Evolutionary conservation across 2,888 invertebrate species (phyloP).

Genomic region (Sesia apiformis): DNA sequence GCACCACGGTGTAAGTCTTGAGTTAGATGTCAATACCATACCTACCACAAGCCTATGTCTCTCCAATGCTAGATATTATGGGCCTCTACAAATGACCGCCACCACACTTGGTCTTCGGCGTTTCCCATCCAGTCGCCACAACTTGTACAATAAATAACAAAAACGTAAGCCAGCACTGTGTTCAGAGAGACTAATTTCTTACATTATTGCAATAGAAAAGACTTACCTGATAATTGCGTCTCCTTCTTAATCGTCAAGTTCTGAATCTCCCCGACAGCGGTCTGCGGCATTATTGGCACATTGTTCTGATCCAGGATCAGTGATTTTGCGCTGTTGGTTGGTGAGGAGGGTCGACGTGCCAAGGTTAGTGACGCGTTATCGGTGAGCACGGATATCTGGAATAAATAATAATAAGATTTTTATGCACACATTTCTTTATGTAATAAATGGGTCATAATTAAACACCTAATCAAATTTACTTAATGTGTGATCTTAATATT

Average conservation of each 20-base stretch:
- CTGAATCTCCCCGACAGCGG: constrained; percentile 47
- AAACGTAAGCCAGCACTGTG: neutral
- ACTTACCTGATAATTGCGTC: constrained; percentile 51
- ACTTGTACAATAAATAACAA: neutral
- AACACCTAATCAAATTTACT: no score
- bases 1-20: no score
- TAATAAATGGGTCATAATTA: no score
- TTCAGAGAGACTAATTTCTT: neutral
- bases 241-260: constrained; percentile 71
- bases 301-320: constrained; percentile 39
- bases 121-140: neutral
- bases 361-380: constrained; percentile 44
- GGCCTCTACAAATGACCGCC: no score
- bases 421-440: no score
- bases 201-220: neutral
- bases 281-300: constrained; percentile 31
- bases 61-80: no score
- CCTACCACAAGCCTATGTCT: no score
- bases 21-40: no score
- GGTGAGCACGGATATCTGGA: constrained; percentile 61
- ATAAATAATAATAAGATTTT: constrained; percentile 2
- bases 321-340: constrained; percentile 48
- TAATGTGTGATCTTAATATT: no score
- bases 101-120: no score
- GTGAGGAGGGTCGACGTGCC: constrained; percentile 48